A percentile compares a stretch with the other conserved stretches of the same genome.
Conservation (phyloP, 2,797 vertebrate species). For the Neosalanx taihuensis region DNA sequence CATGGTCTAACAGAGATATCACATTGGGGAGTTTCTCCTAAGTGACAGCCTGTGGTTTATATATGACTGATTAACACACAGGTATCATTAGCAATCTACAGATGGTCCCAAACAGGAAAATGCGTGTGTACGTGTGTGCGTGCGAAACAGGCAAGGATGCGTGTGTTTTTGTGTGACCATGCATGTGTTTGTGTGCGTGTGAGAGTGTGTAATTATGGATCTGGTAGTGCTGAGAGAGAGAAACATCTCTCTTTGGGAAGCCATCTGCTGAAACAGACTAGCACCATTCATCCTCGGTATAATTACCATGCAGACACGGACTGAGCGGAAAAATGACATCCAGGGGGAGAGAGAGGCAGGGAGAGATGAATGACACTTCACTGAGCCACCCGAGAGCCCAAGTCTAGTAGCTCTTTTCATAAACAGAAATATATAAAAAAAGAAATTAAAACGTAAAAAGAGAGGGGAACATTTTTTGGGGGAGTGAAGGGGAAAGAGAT, state of each 20-base stretch:
- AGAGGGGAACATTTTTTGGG: background rate
- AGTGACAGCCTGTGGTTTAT: slow-evolving; percentile 65
- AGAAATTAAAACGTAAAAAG: background rate
- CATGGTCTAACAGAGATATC: slow-evolving; percentile 57
- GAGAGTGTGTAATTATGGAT: slow-evolving; percentile 73
- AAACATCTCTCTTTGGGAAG: slow-evolving; percentile 68
- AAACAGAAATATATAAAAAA: slow-evolving; percentile 32
- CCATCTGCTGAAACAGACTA: slow-evolving; percentile 73
- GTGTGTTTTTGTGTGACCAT: slow-evolving; percentile 5
- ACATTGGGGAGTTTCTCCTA: slow-evolving; percentile 55
- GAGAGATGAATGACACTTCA: slow-evolving; percentile 48
- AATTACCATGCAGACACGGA: slow-evolving; percentile 64
- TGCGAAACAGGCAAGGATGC: background rate
- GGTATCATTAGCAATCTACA: slow-evolving; percentile 72
- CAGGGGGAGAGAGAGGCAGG: slow-evolving; percentile 34
- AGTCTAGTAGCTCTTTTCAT: slow-evolving; percentile 54
- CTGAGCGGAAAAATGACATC: slow-evolving; percentile 61
- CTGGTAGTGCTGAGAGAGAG: slow-evolving; percentile 60
- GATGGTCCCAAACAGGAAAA: slow-evolving; percentile 45
- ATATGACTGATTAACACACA: slow-evolving; percentile 65
- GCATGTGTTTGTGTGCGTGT: slow-evolving; percentile 12
- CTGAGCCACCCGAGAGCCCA: slow-evolving; percentile 45
- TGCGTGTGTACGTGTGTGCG: slow-evolving; percentile 1
- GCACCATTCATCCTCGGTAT: slow-evolving; percentile 68
- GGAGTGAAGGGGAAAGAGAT: background rate